Evolutionary conservation across 2,797 vertebrate species (phyloP), one percentile per base, ranked within the genome.

Genomic region (Tarsius wallacei): DNA sequence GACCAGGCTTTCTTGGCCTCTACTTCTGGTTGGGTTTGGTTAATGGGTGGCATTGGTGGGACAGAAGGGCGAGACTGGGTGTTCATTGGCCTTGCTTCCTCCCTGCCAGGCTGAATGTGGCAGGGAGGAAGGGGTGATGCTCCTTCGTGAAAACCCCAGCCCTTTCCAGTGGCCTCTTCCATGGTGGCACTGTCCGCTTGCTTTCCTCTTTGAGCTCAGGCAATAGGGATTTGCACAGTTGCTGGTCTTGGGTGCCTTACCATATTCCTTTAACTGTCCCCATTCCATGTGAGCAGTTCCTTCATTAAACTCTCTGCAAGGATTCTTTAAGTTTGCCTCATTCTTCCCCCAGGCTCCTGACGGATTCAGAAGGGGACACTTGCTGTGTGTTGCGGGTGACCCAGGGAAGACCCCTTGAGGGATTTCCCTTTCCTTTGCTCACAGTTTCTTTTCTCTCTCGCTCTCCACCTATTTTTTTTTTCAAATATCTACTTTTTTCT

Each of bases 171-270:
- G 36, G 16, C 11, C 17, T 11, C 21, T 28, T 61, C 17, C 3
- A 0, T 0, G 15, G 33, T 22, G 21, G 71, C 26, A 4, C 21
- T 1, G 5, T 26, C 21, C 36, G 2, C 0, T 24, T 42, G 6
- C n/a, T 70, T 7, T 17, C 3, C 10, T 14, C 14, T 3, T 26
- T 42, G 9, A 55, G 42, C 73, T 47, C 2, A 59, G 64, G n/a
- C 33, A 47, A 51, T n/a, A 1, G 8, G 11, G 21, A 86, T 3
- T 28, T 21, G 16, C 64, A 7, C 6, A 33, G 8, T 7, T 14
- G 15, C 24, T 84, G 7, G 13, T 21, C 31, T 12, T 33, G 68
- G 9, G 17, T 51, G 8, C 31, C 47, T 64, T 15, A 11, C 22
- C 15, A 4, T 1, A 0, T 19, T 31, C 36, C 5, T 81, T 14